Evolutionary conservation across 2,113 vertebrate species (phyloP).

Genomic region (Aegithalos caudatus): DNA sequence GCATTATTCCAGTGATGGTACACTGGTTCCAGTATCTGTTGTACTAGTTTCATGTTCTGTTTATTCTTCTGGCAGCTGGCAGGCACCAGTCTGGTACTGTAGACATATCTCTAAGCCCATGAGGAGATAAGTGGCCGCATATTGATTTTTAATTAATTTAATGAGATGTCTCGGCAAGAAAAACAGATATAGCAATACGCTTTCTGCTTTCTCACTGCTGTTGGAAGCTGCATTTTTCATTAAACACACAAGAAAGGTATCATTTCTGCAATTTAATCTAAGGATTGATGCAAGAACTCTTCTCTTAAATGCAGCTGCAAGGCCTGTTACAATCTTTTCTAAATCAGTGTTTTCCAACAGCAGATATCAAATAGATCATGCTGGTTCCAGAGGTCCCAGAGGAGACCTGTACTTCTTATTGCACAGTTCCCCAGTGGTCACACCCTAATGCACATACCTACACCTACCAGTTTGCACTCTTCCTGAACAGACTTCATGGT

Average conservation of each 20-base stretch:
- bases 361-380: not conserved
- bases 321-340: not conserved
- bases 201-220: not conserved
- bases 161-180: not conserved
- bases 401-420: not conserved
- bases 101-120: not conserved
- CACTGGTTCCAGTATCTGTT: not conserved
- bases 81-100: not conserved
- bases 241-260: not conserved
- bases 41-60: not conserved
- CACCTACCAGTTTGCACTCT: not conserved
- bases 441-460: not conserved
- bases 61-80: not conserved
- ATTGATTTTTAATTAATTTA: not conserved
- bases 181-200: not conserved
- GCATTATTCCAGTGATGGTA: not conserved
- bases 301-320: not conserved
- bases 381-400: not conserved
- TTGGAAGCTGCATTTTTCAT: not conserved
- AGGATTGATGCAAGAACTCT: not conserved
- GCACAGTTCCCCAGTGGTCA: not conserved
- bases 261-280: not conserved
- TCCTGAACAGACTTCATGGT: not conserved
- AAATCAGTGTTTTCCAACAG: not conserved
- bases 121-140: not conserved